Conservation (phyloP, 2,888 invertebrate genomes). For the Limenitis camilla region DNA sequence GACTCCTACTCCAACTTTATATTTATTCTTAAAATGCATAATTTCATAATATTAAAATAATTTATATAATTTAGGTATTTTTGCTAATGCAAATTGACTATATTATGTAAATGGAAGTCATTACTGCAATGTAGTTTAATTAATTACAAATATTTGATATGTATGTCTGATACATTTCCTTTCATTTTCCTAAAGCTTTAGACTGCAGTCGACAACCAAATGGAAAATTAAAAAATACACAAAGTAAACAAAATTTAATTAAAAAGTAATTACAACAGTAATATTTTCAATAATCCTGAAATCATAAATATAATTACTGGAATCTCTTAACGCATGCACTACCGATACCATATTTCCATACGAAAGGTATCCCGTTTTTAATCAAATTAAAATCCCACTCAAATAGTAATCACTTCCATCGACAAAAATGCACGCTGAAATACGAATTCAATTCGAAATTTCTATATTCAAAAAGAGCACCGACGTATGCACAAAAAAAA, state of each 20-base stretch:
- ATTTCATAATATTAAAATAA: too few relatives aligned
- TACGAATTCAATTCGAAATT: constrained; percentile 32
- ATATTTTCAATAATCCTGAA: constrained; percentile 2
- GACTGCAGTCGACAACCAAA: not conserved
- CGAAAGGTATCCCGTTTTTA: constrained; percentile 18
- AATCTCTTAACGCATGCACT: not conserved
- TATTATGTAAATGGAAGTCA: too few relatives aligned
- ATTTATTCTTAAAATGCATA: too few relatives aligned
- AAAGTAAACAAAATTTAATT: not conserved
- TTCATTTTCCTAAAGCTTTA: too few relatives aligned
- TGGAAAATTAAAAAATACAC: not conserved
- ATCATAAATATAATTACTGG: constrained; percentile 1
- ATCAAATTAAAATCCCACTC: constrained; percentile 26
- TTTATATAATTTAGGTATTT: too few relatives aligned
- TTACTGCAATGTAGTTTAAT: too few relatives aligned
- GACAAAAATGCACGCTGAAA: constrained; percentile 37
- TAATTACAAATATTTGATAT: too few relatives aligned
- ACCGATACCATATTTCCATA: constrained; percentile 3
- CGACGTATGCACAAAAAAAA: constrained; percentile 30
- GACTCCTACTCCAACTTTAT: too few relatives aligned
- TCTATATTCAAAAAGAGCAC: constrained; percentile 32
- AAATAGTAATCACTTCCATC: constrained; percentile 26
- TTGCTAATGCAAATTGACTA: too few relatives aligned
- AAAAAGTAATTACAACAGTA: constrained; percentile 3
- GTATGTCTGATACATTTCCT: too few relatives aligned